phyloP scores from a whole-genome alignment of 2,797 vertebrate species.

The Periophthalmus magnuspinnatus region DNA sequence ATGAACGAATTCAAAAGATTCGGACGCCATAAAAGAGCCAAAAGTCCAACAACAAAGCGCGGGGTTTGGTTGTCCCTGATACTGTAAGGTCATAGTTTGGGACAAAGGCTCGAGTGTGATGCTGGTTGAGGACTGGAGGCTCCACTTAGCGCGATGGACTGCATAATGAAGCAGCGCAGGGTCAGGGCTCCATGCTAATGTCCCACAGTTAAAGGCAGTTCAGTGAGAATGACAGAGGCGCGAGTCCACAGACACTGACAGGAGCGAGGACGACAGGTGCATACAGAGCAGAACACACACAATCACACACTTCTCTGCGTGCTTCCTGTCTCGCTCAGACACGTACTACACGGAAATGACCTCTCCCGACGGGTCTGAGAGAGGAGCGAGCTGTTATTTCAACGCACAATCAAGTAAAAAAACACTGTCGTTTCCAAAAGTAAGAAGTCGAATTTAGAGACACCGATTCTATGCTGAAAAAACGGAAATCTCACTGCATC shows the following conservation, averaged over 20 bases:
- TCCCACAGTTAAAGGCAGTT: constrained; percentile 31
- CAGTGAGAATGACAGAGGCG: constrained; percentile 29
- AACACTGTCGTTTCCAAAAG: no score
- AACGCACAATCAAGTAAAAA: no score
- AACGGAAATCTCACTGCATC: no score
- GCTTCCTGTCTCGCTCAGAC: not conserved
- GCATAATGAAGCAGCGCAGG: constrained; percentile 32
- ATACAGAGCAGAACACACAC: constrained; percentile 11
- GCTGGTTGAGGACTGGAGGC: constrained; percentile 25
- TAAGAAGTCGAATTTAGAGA: no score
- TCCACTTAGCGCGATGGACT: constrained; percentile 27
- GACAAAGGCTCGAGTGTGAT: constrained; percentile 26
- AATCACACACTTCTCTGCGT: constrained; percentile 7
- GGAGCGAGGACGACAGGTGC: constrained; percentile 25
- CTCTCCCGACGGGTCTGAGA: no score
- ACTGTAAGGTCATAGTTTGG: constrained; percentile 1
- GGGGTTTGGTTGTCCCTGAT: not conserved
- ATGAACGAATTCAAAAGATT: no score
- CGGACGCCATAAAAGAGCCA: no score
- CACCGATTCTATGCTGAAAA: no score
- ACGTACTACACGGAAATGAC: no score
- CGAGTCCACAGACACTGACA: constrained; percentile 12
- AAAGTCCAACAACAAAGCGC: not conserved
- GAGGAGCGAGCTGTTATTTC: no score
- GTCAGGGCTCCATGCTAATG: constrained; percentile 15